Percentiles rank a stretch among this genome's conserved stretches.
These are phyloP conservation scores for Chromobotia macracanthus DNA, from an alignment of 2,797 vertebrate species.

Conservation along the genomic window DNA sequence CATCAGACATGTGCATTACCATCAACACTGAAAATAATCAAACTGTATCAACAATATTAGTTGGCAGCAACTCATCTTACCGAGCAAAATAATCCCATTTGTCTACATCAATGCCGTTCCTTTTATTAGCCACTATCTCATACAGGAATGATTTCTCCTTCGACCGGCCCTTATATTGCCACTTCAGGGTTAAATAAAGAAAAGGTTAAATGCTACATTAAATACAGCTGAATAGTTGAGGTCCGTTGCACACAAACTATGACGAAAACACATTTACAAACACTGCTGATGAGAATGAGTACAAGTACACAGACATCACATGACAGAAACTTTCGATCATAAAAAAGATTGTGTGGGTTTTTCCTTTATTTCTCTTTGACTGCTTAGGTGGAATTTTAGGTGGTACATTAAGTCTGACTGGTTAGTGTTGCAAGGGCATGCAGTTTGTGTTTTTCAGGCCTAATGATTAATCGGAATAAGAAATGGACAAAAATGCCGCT, in stretches of 20 bases:
- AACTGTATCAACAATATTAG: not conserved
- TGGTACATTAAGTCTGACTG: no score
- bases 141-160: constrained; percentile 92
- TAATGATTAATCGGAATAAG: no score
- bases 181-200: constrained; percentile 69
- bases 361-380: no score
- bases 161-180: constrained; percentile 84
- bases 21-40: not conserved
- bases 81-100: constrained; percentile 99
- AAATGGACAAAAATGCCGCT: not conserved
- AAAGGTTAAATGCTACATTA: not conserved
- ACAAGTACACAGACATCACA: no score
- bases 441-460: no score
- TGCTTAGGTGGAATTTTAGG: no score
- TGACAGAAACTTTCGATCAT: no score
- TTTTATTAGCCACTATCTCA: constrained; percentile 95
- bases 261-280: no score
- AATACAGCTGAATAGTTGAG: not conserved
- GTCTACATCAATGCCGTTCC: constrained; percentile 94
- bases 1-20: not conserved
- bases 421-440: no score
- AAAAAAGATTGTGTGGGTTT: no score
- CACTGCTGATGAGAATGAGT: no score
- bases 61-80: constrained; percentile 63
- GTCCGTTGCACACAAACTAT: not conserved